Base-by-base conservation (phyloP, 1,140 invertebrate species). In the Drosophila bocqueti region DNA sequence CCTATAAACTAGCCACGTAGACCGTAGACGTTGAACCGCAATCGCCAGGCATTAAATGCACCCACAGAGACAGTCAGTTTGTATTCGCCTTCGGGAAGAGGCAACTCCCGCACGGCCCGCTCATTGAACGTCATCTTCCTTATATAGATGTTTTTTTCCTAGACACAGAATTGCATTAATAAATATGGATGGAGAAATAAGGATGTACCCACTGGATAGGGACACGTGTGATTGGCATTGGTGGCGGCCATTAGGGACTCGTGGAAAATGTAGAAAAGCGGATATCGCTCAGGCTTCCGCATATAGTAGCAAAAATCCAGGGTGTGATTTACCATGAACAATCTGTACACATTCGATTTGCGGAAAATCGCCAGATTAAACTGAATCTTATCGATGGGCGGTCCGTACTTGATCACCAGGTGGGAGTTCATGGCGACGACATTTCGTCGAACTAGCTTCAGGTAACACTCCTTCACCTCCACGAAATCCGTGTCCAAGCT, bases 261-360 rank as follows among this genome's bases (percentile, higher is more conserved):
- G 26, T 83, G 69, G 13, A 83, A 79, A 1, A 74, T 50, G 16
- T 79, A 42, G 24, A 83, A 84, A 4, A 84, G 42, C 11, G 60
- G 9, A 58, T 83, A 84, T 6, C 60, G 18, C 21, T 76, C 36
- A 3, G 80, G 80, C 15, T 34, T 75, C 10, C 49, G 55, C 81
- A 83, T 83, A 29, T 80, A 83, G 43, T 64, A 79, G 49, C 81
- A 83, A 26, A 72, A 83, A 24, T 83, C 81, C 5, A 83, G 21
- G 2, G 66, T 76, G 21, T 76, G 63, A 40, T 83, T 83, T 0
- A 83, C 10, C 65, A 68, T 21, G 10, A 79, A 80, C 4, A 68
- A 29, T 13, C 47, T 50, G 62, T 76, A 83, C 10, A 61, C 81
- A 55, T 83, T 83, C 6, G 76, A 76, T 24, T 73, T 73, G 10